Conservation (phyloP, 2,113 vertebrate genomes). For the Hylia prasina region DNA sequence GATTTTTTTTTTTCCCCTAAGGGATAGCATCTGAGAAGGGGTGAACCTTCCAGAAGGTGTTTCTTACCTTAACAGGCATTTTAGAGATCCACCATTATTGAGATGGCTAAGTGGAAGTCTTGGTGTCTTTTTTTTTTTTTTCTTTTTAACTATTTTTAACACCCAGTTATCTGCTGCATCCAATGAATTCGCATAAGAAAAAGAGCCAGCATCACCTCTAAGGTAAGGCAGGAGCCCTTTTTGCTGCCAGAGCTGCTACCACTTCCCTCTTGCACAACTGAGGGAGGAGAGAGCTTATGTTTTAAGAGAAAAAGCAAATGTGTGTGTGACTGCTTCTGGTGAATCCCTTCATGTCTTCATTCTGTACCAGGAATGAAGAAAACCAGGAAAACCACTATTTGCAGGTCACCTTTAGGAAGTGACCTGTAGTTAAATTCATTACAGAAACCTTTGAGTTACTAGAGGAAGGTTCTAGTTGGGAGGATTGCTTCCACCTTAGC, state of each 20-base stretch:
- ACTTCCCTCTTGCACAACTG: background rate
- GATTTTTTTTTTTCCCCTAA: background rate
- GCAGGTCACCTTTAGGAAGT: background rate
- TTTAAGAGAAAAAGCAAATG: background rate
- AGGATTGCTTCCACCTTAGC: background rate
- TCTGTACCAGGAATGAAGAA: background rate
- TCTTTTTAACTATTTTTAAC: conserved; percentile 15
- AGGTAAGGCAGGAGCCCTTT: conserved; percentile 46
- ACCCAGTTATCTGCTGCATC: conserved; percentile 59
- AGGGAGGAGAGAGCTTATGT: background rate
- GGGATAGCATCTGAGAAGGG: background rate
- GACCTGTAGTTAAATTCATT: background rate
- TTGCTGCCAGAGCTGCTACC: background rate
- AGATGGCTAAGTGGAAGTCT: conserved; percentile 2
- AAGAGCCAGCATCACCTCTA: background rate
- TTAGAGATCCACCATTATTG: background rate
- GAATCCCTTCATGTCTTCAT: background rate
- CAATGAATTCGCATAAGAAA: conserved; percentile 37
- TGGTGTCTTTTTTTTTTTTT: background rate
- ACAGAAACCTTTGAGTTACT: background rate
- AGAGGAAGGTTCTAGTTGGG: background rate
- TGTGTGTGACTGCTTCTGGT: background rate
- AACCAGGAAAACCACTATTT: background rate
- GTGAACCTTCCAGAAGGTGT: background rate
- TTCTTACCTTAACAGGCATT: background rate